Evolutionary conservation across 2,113 vertebrate species (phyloP), one percentile per base, ranked within the genome.

Genomic region (Sciurus niger): DNA sequence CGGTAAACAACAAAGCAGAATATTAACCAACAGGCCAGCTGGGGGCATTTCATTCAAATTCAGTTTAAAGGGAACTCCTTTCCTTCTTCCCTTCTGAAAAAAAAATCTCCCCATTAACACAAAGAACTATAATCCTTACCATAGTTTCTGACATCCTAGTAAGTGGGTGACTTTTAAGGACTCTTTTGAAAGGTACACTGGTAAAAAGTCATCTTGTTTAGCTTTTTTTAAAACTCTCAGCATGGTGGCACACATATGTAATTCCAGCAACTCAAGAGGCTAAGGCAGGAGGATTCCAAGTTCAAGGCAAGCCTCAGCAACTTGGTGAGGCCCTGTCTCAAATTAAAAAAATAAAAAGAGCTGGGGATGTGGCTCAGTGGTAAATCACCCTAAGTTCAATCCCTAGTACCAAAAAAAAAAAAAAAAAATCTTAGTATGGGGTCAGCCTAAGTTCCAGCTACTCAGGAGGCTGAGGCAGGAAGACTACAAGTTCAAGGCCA

Each of bases 351-450:
- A 25, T 60, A 9, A 9, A 9, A 25, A 25, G 20, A 24, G 20
- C 58, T 60, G 58, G 53, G 14, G 53, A 14, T 53, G 53, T 53
- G 53, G 53, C 12, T 16, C 53, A 53, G 14, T 53, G 53, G 53
- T 53, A 14, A 53, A 53, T 14, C 14, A 53, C 53, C 53, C 53
- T 53, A 16, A 11, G 55, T 55, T 55, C 55, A 55, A 55, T 55
- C 55, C 55, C 17, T 6, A 18, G 55, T 55, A 18, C 55, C 17
- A 11, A 18, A 63, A 63, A 60, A 60, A 60, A 98, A n/a, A 97
- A 6, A 25, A 60, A 60, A 60, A 60, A 98, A 97, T 96, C 97
- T 97, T 97, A 94, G 82, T 94, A 96, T 97, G 97, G 98, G 98
- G 98, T 9, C 24, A 63, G 24, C 60, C 60, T 63, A 11, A 63